Evolutionary conservation across 1,140 invertebrate species (phyloP), one percentile per base, ranked within the genome.

Genomic region (Drosophila mayri): DNA sequence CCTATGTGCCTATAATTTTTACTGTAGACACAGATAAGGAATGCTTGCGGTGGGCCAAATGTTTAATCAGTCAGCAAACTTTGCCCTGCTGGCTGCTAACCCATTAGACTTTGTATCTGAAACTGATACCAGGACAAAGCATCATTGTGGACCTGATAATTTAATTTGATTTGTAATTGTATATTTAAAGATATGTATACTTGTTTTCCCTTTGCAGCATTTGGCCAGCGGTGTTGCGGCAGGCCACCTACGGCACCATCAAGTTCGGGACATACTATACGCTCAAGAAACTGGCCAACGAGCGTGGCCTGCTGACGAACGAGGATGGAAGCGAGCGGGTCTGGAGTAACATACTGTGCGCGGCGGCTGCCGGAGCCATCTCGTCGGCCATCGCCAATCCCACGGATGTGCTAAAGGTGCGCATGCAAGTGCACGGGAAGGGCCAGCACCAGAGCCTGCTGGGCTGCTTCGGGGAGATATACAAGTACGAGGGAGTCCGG

Each of bases 331-430:
- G 94, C 73, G 97, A 97, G 88, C 95, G 95, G 79, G 94, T 98
- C 30, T 93, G 95, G 73, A 95, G 96, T 43, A 98, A 98, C 93
- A 95, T 98, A 43, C 93, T 96, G 59, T 98, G 97, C 94, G 98
- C 97, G 28, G 95, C 97, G 16, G 93, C 80, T 77, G 96, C 97
- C 14, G 97, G 97, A 25, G 97, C 97, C 9, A 94, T 98, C 47
- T 98, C 97, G 20, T 98, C 97, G 91, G 97, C 98, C n/a, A 97
- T 99, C 81, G 98, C 98, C 14, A 99, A 98, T 94, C 98, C 98
- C n/a, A 98, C 98, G 4, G 98, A 99, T 94, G 97, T 99, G 10
- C 94, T 99, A n/a, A 99, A 99, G 95, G 98, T 99, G 49, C 95
- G 97, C 67, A 98, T 99, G 97, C 98, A 99, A 94, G 95, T 97